Conservation (phyloP, 2,113 vertebrate genomes). For the Grantiella picta region DNA sequence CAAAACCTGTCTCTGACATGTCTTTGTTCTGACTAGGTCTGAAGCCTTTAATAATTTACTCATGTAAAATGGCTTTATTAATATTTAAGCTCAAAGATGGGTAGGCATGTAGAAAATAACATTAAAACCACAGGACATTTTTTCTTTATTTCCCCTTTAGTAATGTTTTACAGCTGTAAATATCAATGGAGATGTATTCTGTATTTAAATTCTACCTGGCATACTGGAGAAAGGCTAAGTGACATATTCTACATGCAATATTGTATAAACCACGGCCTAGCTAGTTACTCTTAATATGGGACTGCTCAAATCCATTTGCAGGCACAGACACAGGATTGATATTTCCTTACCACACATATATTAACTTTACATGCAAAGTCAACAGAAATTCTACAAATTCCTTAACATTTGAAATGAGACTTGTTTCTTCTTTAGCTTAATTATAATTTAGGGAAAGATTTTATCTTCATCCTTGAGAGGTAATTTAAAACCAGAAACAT, state of each 20-base stretch:
- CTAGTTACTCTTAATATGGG: background rate
- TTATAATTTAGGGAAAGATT: background rate
- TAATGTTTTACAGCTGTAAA: background rate
- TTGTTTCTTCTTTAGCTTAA: background rate
- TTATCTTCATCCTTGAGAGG: background rate
- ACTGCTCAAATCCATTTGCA: background rate
- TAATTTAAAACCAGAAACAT: background rate
- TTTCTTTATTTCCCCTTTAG: background rate
- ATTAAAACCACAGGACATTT: background rate
- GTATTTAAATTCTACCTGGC: background rate
- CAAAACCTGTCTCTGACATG: background rate
- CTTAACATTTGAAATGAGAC: background rate
- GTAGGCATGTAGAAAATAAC: constrained; percentile 2
- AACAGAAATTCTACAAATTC: background rate
- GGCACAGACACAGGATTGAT: background rate
- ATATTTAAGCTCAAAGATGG: constrained; percentile 22
- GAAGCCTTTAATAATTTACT: constrained; percentile 38
- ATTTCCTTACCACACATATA: background rate
- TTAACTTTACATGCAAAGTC: background rate
- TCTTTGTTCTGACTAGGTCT: constrained; percentile 9
- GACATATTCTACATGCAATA: background rate
- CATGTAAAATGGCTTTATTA: constrained; percentile 10
- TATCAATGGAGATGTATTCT: background rate
- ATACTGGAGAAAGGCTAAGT: background rate
- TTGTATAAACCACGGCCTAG: background rate